Conservation (phyloP, 2,113 vertebrate genomes). For the Diadophis punctatus region DNA sequence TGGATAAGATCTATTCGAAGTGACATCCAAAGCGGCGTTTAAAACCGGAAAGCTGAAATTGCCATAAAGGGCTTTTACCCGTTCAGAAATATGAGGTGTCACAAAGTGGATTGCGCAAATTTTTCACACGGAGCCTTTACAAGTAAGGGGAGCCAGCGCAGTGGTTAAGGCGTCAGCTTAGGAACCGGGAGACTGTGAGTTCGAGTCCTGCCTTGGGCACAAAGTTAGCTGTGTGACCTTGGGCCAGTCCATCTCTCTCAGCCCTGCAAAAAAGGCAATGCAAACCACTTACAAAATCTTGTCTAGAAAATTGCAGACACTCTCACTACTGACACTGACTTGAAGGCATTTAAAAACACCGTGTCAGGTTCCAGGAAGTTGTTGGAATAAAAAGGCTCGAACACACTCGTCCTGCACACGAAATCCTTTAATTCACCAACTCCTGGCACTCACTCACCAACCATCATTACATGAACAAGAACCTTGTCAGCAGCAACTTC, state of each 20-base stretch:
- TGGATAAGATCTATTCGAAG: not conserved
- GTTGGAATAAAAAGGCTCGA: no score
- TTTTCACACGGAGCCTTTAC: not conserved
- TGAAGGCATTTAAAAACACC: not conserved
- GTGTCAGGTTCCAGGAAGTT: no score
- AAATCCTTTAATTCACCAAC: no score
- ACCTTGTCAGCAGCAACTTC: no score
- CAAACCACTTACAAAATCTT: not conserved
- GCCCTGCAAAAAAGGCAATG: not conserved
- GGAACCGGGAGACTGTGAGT: not conserved
- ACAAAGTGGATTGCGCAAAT: not conserved
- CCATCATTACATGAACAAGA: no score
- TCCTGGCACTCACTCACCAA: no score
- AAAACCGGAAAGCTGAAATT: not conserved
- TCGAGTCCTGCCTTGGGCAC: not conserved
- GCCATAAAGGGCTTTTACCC: not conserved
- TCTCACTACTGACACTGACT: not conserved
- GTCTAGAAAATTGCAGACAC: not conserved
- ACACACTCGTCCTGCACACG: no score
- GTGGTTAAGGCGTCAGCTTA: not conserved
- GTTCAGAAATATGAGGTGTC: not conserved
- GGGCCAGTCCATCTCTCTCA: not conserved
- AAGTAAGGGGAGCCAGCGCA: not conserved
- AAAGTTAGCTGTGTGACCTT: not conserved
- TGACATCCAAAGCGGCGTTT: not conserved